Evolutionary conservation across 2,888 invertebrate species (phyloP).

Genomic region (Acleris literana): DNA sequence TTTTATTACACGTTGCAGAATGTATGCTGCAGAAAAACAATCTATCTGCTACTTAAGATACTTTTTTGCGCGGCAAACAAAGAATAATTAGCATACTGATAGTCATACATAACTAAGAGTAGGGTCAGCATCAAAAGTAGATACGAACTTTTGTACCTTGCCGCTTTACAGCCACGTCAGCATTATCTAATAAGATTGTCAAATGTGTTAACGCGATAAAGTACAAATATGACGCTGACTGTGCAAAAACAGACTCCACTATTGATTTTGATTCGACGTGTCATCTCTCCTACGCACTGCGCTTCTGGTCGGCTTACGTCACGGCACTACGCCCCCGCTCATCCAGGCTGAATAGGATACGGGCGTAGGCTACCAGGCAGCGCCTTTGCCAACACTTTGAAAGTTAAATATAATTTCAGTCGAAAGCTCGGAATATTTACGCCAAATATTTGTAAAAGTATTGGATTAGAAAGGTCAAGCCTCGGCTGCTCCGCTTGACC

Average conservation of each 20-base stretch:
- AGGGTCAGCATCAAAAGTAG: too few relatives aligned
- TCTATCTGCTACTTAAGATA: too few relatives aligned
- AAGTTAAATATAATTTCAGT: not conserved
- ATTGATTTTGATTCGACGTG: slow-evolving; percentile 24
- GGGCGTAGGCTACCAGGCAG: slow-evolving; percentile 9
- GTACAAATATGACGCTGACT: too few relatives aligned
- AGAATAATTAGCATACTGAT: too few relatives aligned
- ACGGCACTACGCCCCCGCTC: slow-evolving; percentile 23
- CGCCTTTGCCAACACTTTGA: slow-evolving; percentile 6
- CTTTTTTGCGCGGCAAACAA: too few relatives aligned
- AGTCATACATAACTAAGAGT: too few relatives aligned
- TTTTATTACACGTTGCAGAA: too few relatives aligned
- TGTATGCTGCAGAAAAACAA: too few relatives aligned
- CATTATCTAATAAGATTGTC: too few relatives aligned
- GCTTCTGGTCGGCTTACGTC: slow-evolving; percentile 30
- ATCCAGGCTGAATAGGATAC: slow-evolving; percentile 19
- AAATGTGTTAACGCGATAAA: too few relatives aligned
- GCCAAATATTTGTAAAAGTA: slow-evolving; percentile 1
- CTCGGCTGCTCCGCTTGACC: slow-evolving; percentile 6
- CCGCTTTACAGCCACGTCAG: too few relatives aligned
- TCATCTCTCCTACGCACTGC: slow-evolving; percentile 33
- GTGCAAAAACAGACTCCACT: not conserved
- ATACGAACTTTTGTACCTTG: too few relatives aligned
- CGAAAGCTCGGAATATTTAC: not conserved
- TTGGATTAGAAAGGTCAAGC: slow-evolving; percentile 17